A percentile compares a stretch with the other conserved stretches of the same genome.
phyloP scores from a whole-genome alignment of 2,113 vertebrate species.

The Salvelinus sp. region DNA sequence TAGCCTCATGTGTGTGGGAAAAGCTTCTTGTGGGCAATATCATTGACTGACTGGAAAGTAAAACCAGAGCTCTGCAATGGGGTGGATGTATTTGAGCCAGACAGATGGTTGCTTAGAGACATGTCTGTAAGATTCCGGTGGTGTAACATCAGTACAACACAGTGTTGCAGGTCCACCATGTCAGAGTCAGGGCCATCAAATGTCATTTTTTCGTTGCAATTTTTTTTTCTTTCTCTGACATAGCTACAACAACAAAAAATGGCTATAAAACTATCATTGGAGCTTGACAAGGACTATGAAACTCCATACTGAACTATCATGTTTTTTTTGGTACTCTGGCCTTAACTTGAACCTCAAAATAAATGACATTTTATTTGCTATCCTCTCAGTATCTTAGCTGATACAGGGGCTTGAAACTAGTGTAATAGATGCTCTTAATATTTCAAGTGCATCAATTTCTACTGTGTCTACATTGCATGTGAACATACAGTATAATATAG shows the following conservation, averaged over 20 bases:
- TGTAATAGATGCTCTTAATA: too few relatives aligned
- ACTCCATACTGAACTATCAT: too few relatives aligned
- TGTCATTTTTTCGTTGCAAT: background rate
- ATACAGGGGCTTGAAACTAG: too few relatives aligned
- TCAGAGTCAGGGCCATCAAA: background rate
- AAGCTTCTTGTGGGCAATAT: slow-evolving; percentile 45
- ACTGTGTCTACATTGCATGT: too few relatives aligned
- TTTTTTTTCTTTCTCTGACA: background rate
- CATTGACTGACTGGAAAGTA: slow-evolving; percentile 53
- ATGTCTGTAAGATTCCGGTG: slow-evolving; percentile 9
- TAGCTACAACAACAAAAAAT: background rate
- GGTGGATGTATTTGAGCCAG: background rate
- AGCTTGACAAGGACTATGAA: too few relatives aligned
- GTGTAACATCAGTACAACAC: background rate
- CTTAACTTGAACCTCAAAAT: too few relatives aligned
- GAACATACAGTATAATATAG: background rate
- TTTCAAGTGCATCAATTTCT: too few relatives aligned
- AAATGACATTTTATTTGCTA: too few relatives aligned
- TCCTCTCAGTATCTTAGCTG: too few relatives aligned
- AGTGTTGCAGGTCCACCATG: background rate
- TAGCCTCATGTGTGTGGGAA: slow-evolving; percentile 17
- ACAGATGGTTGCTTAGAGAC: slow-evolving; percentile 6
- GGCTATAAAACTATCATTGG: too few relatives aligned
- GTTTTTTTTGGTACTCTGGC: too few relatives aligned
- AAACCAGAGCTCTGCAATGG: slow-evolving; percentile 16